Percentiles rank a stretch among this genome's conserved stretches.
Evolutionary conservation across 2,888 invertebrate genomes (phyloP).

Genomic region (Eupsilia transversa): DNA sequence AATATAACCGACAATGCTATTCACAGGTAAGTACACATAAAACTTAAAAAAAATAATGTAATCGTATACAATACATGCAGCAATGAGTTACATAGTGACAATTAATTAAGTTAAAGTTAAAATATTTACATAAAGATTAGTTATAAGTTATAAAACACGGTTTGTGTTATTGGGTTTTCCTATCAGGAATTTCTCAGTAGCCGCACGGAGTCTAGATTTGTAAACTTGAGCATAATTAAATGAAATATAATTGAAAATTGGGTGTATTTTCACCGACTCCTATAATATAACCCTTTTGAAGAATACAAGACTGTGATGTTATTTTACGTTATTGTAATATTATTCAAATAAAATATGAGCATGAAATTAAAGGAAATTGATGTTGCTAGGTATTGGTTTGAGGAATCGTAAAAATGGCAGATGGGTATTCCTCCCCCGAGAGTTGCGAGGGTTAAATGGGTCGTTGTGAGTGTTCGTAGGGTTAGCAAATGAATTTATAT

Average conservation of each 20-base stretch:
- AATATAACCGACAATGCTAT: too few species aligned
- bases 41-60: too few species aligned
- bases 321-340: neutral
- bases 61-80: too few species aligned
- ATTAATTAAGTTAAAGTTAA: too few species aligned
- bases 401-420: constrained; percentile 24
- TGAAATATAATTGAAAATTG: neutral
- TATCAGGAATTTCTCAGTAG: neutral
- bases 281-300: neutral
- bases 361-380: constrained; percentile 43
- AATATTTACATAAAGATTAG: too few species aligned
- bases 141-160: too few species aligned
- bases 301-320: too few species aligned
- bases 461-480: neutral
- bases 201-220: neutral
- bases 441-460: constrained; percentile 9
- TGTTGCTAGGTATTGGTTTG: constrained; percentile 19
- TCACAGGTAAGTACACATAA: too few species aligned
- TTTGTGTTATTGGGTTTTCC: neutral
- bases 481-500: constrained; percentile 10
- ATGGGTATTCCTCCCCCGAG: neutral
- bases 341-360: neutral
- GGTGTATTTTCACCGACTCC: neutral
- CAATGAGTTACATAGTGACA: too few species aligned
- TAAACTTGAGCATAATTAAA: neutral